Evolutionary conservation across 2,888 invertebrate species (phyloP), one percentile per base, ranked within the genome.

Genomic region (Ceratothoa steindachneri): DNA sequence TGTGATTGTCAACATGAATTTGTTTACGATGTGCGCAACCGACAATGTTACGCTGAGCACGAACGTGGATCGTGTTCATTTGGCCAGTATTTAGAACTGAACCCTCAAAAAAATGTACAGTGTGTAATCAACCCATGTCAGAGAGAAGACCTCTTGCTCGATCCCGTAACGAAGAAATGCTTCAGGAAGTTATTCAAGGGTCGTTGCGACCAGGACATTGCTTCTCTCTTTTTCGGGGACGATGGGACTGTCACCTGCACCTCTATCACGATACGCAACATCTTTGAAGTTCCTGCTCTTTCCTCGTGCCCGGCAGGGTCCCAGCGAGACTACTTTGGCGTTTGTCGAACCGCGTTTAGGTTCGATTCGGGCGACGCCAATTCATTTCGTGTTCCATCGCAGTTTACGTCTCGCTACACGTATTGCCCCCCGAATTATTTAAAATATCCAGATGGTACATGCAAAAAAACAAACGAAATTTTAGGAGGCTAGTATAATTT

Each of bases 401-500:
- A 60, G 2, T 30, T 1, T 1, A 22, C n/a, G 31, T 2, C 67
- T 1, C 1, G 22, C 1, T 30, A 87, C 88, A 89, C 87, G 83
- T 82, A 80, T 69, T 31, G 82, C 84, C 22, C 80, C 84, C 2
- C 80, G 81, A n/a, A 19, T 52, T 15, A 64, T n/a, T 24, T 60
- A 52, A 30, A 29, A 27, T 30, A 70, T 4, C 53, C 53, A 24
- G 30, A 52, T 24, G 53, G 60, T 15, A 24, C 60, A 19, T 55
- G 70, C 5, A 64, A 29, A 28, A 27, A 67, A 67, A 5, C 29
- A n/a, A 30, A 30, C 22, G 3, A 64, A 2, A 15, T 64, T 27
- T 4, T 64, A 19, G 64, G 1, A 27, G 2, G 4, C 15, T 64
- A 22, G 22, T 22, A 24, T 24, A 64, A 15, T n/a, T 51, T n/a